Conservation (phyloP, 2,113 vertebrate species). For the Anthoscopus minutus region DNA sequence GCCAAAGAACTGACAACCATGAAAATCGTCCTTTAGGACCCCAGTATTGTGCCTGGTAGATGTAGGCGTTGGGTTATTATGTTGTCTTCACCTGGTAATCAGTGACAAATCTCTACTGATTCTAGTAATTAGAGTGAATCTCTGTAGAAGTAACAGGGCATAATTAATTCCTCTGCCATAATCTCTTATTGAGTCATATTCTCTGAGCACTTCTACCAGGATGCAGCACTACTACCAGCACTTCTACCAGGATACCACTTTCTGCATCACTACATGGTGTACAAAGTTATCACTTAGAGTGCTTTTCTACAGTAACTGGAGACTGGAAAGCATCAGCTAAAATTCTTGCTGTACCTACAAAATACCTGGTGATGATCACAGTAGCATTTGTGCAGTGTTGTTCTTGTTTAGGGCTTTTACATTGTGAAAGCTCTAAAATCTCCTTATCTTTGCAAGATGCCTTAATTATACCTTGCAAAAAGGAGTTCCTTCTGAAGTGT, state of each 20-base stretch:
- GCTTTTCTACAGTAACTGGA: neutral
- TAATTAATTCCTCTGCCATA: neutral
- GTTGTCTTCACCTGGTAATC: neutral
- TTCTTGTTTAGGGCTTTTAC: neutral
- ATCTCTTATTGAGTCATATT: neutral
- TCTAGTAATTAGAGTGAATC: neutral
- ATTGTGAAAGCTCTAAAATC: neutral
- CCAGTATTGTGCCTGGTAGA: neutral
- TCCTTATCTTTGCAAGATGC: neutral
- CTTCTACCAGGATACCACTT: neutral
- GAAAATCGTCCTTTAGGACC: neutral
- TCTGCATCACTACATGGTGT: neutral
- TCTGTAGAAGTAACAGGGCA: neutral
- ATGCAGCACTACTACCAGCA: too few relatives aligned
- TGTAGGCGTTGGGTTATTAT: neutral
- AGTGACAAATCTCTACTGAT: neutral
- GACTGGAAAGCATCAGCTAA: neutral
- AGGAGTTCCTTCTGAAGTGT: neutral
- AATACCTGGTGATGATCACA: neutral
- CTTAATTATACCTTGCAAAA: neutral
- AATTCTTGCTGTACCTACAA: neutral
- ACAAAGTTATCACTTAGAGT: neutral
- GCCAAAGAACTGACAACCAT: neutral
- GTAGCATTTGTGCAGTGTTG: neutral
- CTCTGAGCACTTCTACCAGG: neutral